Percentiles rank a stretch among this genome's conserved stretches.
phyloP scores from a whole-genome alignment of 2,113 vertebrate genomes.

The Neolamprologus longior region DNA sequence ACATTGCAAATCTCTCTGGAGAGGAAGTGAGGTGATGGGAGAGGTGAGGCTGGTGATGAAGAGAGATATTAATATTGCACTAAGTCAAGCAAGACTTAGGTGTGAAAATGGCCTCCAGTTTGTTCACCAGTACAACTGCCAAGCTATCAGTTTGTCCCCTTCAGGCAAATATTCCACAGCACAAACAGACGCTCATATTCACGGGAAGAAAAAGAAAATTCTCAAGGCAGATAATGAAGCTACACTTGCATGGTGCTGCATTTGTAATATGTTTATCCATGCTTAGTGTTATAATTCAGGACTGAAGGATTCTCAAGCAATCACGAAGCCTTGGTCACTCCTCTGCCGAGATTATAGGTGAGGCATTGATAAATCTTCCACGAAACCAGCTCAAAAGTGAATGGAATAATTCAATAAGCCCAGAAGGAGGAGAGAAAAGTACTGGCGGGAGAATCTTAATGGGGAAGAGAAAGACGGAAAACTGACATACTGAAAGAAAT shows the following conservation, averaged over 20 bases:
- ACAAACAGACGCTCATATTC: conserved; percentile 32
- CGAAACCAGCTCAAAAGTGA: conserved; percentile 33
- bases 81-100: conserved; percentile 36
- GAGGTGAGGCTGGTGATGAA: conserved; percentile 11
- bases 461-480: background rate
- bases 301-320: conserved; percentile 23
- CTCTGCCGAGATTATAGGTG: conserved; percentile 26
- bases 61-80: conserved; percentile 47
- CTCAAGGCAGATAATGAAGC: conserved; percentile 44
- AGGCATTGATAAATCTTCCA: conserved; percentile 48
- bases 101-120: conserved; percentile 56
- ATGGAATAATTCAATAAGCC: conserved; percentile 21
- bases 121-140: conserved; percentile 9
- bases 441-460: background rate
- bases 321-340: conserved; percentile 29
- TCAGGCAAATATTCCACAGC: conserved; percentile 22
- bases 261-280: conserved; percentile 31
- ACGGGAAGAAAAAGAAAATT: background rate
- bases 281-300: conserved; percentile 42
- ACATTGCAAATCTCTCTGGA: conserved; percentile 20
- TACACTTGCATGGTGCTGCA: conserved; percentile 39
- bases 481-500: background rate
- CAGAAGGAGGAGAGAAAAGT: background rate
- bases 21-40: conserved; percentile 14
- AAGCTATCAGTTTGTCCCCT: conserved; percentile 34